phyloP scores from a whole-genome alignment of 2,113 vertebrate genomes.

The Pitta sordida region DNA sequence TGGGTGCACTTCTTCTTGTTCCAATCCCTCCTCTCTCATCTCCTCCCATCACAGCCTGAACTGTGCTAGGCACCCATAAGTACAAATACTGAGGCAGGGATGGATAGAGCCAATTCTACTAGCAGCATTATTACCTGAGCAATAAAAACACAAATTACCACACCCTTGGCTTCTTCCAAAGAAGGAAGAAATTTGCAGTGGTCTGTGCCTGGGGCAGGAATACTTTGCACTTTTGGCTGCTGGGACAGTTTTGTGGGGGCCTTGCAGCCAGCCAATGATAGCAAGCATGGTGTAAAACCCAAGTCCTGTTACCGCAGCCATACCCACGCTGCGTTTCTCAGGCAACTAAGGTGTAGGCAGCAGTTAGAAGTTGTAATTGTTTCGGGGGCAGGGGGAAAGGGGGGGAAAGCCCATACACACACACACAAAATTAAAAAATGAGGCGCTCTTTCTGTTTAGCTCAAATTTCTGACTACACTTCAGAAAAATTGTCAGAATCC shows the following conservation, averaged over 20 bases:
- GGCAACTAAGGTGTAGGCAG: slow-evolving; percentile 58
- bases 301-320: background rate
- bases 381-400: background rate
- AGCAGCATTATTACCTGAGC: background rate
- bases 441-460: background rate
- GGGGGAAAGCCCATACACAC: background rate
- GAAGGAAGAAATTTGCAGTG: background rate
- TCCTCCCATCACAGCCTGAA: background rate
- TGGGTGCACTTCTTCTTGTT: background rate
- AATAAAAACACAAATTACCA: background rate
- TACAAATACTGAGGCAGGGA: background rate
- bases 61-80: background rate
- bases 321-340: slow-evolving; percentile 63
- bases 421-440: background rate
- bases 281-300: background rate
- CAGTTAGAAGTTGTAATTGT: slow-evolving; percentile 46
- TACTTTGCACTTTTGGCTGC: background rate
- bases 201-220: background rate
- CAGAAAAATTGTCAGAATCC: background rate
- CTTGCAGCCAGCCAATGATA: background rate
- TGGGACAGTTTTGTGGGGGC: background rate
- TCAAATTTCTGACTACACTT: slow-evolving; percentile 30
- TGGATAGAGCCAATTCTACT: background rate
- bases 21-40: background rate
- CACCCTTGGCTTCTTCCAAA: background rate